A percentile compares a stretch with the other conserved stretches of the same genome.
These are phyloP conservation scores for Tetrax tetrax DNA, from an alignment of 2,113 vertebrate species.

Conservation along the genomic window DNA sequence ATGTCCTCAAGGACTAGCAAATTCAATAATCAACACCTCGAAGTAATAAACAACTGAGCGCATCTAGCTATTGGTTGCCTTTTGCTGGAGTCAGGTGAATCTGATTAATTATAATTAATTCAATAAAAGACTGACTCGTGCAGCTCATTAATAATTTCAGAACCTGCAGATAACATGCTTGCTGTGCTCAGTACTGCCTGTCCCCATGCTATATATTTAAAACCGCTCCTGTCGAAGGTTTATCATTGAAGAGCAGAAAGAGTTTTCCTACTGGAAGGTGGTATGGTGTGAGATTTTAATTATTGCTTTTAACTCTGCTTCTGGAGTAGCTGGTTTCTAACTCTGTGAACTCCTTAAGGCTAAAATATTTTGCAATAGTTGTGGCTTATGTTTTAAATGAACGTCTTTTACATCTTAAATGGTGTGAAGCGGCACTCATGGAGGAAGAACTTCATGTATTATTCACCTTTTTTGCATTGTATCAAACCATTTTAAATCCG, in stretches of 20 bases:
- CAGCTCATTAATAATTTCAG: constrained; percentile 26
- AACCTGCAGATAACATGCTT: not conserved
- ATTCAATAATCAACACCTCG: not conserved
- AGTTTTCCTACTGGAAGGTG: not conserved
- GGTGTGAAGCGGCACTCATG: constrained; percentile 3
- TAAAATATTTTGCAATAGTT: not conserved
- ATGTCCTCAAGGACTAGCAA: not conserved
- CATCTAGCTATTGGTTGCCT: not conserved
- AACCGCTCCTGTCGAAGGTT: not conserved
- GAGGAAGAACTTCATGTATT: constrained; percentile 56
- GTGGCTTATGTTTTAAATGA: not conserved
- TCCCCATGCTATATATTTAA: not conserved
- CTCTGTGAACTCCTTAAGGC: not conserved
- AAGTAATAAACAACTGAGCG: not conserved
- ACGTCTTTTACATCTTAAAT: not conserved
- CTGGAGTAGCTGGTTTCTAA: not conserved
- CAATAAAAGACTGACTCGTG: not conserved
- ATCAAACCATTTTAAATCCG: constrained; percentile 53
- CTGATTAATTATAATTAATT: constrained; percentile 26
- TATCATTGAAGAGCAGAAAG: not conserved
- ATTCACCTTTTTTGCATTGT: constrained; percentile 50
- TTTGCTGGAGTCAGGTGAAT: not conserved
- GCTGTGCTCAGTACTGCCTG: not conserved
- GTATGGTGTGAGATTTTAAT: not conserved
- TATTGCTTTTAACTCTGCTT: not conserved